Base-by-base conservation (phyloP, 2,797 vertebrate genomes). In the Manis javanica region DNA sequence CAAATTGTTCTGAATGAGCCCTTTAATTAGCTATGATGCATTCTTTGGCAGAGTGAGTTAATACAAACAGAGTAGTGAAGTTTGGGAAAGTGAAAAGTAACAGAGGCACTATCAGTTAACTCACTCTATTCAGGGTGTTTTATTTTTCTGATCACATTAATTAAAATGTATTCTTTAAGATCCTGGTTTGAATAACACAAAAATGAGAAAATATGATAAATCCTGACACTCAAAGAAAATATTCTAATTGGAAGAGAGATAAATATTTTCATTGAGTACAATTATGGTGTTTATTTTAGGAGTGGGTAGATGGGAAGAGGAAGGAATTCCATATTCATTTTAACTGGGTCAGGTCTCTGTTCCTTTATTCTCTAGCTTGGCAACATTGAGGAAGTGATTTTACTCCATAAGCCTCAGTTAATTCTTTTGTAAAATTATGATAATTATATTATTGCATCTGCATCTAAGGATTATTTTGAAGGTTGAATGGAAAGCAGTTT, bases 141-240 rank as follows among this genome's bases (percentile, higher is more conserved):
- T 42, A 31, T 6, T 59, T 78, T 84, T 84, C 29, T 0, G 66
- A 81, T 89, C 3, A 82, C 1, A 71, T 42, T 89, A 61, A 69
- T 57, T 89, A 37, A 87, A 87, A 37, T 29, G 23, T 26, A 55
- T 39, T 72, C 49, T 75, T 75, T 15, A 6, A 87, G 63, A 64
- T 79, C 7, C 15, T 83, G 10, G 15, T 61, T 66, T 57, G 1
- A 49, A 84, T 8, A 34, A 87, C 2, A 57, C 14, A n/a, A 34
- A 66, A 84, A 63, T 64, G 6, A 81, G 53, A 85, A 93, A 87
- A 53, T 74, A 51, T 64, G n/a, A 78, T n/a, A 87, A 92, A 90
- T 10, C 2, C 19, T 49, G 1, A 42, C 6, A 81, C 19, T 34
- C 18, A 81, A 79, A 74, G 16, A 71, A n/a, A 39, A 87, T 51